phyloP scores from a whole-genome alignment of 2,113 vertebrate species.

The Actenoides hombroni region DNA sequence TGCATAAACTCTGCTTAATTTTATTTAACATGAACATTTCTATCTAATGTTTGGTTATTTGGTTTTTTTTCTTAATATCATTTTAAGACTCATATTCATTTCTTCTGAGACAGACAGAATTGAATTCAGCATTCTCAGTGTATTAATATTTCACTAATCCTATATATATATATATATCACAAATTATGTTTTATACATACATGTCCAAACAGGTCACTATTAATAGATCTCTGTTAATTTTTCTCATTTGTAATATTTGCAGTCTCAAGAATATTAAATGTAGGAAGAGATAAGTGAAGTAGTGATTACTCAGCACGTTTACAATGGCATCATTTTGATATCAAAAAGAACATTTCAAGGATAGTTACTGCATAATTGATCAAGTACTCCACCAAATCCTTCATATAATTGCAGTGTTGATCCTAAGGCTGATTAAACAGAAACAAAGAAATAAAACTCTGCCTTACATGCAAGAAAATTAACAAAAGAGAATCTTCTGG shows the following conservation, averaged over 20 bases:
- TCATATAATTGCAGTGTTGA: neutral
- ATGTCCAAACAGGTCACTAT: neutral
- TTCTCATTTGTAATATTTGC: neutral
- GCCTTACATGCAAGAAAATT: neutral
- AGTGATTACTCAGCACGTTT: neutral
- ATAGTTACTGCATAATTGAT: neutral
- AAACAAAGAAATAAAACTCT: neutral
- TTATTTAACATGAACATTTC: conserved; percentile 64
- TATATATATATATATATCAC: neutral
- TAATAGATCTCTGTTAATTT: neutral
- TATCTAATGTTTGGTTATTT: neutral
- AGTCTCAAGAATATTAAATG: neutral
- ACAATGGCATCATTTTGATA: neutral
- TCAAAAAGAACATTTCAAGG: neutral
- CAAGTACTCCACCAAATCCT: neutral
- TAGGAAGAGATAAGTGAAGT: neutral
- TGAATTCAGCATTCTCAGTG: conserved; percentile 31
- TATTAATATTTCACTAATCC: conserved; percentile 49
- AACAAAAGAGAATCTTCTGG: neutral
- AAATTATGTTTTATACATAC: neutral
- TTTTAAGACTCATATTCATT: conserved; percentile 68
- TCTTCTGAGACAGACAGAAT: conserved; percentile 57
- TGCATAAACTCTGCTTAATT: conserved; percentile 57
- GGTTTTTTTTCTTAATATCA: neutral
- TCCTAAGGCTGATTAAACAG: neutral